These are phyloP conservation scores for Catocala fraxini DNA, from an alignment of 2,888 invertebrate species.

Conservation along the genomic window DNA sequence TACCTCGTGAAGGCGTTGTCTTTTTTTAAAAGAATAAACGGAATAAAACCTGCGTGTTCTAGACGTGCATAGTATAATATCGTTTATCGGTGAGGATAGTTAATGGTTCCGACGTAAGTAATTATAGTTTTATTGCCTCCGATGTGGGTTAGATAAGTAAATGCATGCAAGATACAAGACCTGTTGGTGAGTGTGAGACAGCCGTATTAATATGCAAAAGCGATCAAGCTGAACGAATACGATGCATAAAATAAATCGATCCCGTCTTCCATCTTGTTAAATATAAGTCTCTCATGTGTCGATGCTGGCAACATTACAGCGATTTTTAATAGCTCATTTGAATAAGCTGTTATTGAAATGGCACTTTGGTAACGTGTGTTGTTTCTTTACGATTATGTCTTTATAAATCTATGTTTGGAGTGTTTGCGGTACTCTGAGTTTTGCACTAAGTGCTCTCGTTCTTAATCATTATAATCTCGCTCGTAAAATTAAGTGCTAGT, in stretches of 20 bases:
- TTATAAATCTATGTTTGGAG: not conserved
- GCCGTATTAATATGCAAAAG: constrained; percentile 73
- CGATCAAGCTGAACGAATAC: constrained; percentile 66
- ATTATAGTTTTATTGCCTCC: constrained; percentile 15
- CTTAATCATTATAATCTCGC: not conserved
- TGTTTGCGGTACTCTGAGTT: not conserved
- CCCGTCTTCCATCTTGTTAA: constrained; percentile 46
- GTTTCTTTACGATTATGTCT: constrained; percentile 1
- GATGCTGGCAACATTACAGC: constrained; percentile 32
- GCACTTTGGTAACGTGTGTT: constrained; percentile 12
- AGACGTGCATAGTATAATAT: not conserved
- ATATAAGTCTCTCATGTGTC: constrained; percentile 26
- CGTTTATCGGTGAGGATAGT: not conserved
- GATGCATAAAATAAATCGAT: constrained; percentile 60
- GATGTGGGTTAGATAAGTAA: constrained; percentile 7
- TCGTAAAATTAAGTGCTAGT: constrained; percentile 1
- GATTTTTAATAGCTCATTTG: constrained; percentile 40
- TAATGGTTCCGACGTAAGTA: constrained; percentile 4
- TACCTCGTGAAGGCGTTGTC: no score
- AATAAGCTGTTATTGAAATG: constrained; percentile 31
- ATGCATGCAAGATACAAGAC: constrained; percentile 17
- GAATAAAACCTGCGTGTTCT: no score
- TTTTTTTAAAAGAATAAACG: no score
- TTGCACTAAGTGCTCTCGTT: not conserved
- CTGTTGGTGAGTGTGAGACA: constrained; percentile 40